These are phyloP conservation scores for Brachyhypopomus gauderio DNA, from an alignment of 2,113 vertebrate species.

Conservation along the genomic window DNA sequence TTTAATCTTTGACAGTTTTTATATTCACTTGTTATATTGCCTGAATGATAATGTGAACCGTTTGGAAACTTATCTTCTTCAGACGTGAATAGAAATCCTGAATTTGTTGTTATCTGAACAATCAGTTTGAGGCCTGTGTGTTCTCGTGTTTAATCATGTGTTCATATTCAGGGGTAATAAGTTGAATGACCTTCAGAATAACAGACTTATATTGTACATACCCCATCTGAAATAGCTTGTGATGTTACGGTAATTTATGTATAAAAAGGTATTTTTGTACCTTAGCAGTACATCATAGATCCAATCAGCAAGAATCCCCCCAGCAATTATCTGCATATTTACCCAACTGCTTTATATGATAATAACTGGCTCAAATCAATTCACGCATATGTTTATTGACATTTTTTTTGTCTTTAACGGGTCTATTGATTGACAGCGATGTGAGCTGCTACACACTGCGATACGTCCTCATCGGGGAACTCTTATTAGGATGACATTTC, in stretches of 20 bases:
- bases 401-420: conserved; percentile 50
- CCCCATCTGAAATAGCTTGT: neutral
- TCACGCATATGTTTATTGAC: conserved; percentile 80
- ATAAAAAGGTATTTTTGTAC: neutral
- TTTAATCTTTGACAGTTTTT: no score
- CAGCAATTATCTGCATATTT: conserved; percentile 75
- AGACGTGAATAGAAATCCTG: no score
- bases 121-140: no score
- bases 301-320: conserved; percentile 23
- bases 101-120: no score
- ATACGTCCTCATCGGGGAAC: conserved; percentile 63
- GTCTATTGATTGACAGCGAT: conserved; percentile 69
- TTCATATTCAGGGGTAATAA: no score
- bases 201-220: no score
- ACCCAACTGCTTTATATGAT: conserved; percentile 79
- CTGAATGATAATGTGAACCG: no score
- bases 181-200: no score
- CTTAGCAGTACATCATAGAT: conserved; percentile 6
- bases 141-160: no score
- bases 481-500: conserved; percentile 55
- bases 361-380: conserved; percentile 77
- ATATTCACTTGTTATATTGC: no score
- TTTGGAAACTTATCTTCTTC: no score
- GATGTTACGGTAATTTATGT: conserved; percentile 35
- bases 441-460: conserved; percentile 62